These are phyloP conservation scores for Notothenia rossii DNA, from an alignment of 2,113 vertebrate genomes.

Conservation along the genomic window DNA sequence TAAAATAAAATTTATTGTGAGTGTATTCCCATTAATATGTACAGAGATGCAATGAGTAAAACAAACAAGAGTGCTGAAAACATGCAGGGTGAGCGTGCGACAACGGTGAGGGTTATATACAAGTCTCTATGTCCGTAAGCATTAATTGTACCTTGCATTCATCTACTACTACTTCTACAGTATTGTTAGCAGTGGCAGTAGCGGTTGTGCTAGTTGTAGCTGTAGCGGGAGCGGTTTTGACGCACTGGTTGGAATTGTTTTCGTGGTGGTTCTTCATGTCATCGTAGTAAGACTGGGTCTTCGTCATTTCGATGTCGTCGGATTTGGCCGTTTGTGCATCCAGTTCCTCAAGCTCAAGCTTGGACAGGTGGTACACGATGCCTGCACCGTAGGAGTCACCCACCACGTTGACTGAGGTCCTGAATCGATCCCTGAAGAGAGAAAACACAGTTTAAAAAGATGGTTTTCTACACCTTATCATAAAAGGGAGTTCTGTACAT, in stretches of 20 bases:
- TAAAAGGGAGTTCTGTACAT: not conserved
- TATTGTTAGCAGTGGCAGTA: constrained; percentile 90
- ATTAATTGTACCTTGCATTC: constrained; percentile 98
- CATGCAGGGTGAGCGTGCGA: constrained; percentile 84
- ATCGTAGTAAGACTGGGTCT: constrained; percentile 94
- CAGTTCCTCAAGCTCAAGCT: constrained; percentile 92
- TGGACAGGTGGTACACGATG: constrained; percentile 97
- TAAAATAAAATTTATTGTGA: constrained; percentile 28
- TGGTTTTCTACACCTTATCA: not conserved
- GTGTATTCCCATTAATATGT: constrained; percentile 50
- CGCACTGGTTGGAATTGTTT: constrained; percentile 98
- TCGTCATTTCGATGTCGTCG: constrained; percentile 96
- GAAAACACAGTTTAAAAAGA: not conserved
- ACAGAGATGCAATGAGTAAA: constrained; percentile 70
- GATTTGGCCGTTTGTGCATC: constrained; percentile 90
- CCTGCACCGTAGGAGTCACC: constrained; percentile 98
- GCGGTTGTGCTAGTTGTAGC: constrained; percentile 75
- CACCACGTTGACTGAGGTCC: constrained; percentile 98
- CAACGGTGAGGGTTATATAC: constrained; percentile 85
- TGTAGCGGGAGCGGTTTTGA: constrained; percentile 85
- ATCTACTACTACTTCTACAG: constrained; percentile 95
- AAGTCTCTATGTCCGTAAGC: constrained; percentile 94
- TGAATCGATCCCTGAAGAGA: constrained; percentile 92
- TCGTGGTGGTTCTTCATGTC: constrained; percentile 98
- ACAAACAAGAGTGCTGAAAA: constrained; percentile 37